phyloP scores from a whole-genome alignment of 2,113 vertebrate species.

The Probosciger aterrimus region DNA sequence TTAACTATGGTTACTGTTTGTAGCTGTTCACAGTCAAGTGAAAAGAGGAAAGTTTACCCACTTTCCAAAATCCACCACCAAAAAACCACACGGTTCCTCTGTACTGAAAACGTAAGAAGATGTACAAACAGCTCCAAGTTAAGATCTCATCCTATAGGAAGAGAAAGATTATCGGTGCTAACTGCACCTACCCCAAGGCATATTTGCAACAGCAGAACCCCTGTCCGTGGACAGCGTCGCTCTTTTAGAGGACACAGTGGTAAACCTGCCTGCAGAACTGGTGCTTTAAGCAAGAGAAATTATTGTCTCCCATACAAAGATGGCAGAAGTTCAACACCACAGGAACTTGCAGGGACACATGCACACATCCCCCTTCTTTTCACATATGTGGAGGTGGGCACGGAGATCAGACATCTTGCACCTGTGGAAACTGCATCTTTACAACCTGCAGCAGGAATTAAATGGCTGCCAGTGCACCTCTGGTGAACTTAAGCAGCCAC shows the following conservation, averaged over 20 bases:
- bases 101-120: accelerated
- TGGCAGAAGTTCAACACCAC: background rate
- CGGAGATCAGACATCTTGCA: too few species aligned
- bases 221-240: accelerated
- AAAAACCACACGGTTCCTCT: background rate
- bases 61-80: background rate
- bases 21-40: background rate
- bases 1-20: background rate
- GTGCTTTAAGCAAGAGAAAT: background rate
- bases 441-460: background rate
- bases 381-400: background rate
- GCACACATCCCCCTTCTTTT: background rate
- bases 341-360: background rate
- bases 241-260: accelerated
- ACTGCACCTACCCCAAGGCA: background rate
- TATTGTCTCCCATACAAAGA: background rate
- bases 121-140: background rate
- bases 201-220: background rate
- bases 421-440: accelerated
- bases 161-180: background rate
- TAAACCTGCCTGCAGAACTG: background rate
- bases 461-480: accelerated
- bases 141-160: background rate
- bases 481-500: background rate
- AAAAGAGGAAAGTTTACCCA: background rate